A percentile compares a stretch with the other conserved stretches of the same genome.
These are phyloP conservation scores for Saccostrea glomerata DNA, from an alignment of 1,140 invertebrate genomes.

Conservation along the genomic window DNA sequence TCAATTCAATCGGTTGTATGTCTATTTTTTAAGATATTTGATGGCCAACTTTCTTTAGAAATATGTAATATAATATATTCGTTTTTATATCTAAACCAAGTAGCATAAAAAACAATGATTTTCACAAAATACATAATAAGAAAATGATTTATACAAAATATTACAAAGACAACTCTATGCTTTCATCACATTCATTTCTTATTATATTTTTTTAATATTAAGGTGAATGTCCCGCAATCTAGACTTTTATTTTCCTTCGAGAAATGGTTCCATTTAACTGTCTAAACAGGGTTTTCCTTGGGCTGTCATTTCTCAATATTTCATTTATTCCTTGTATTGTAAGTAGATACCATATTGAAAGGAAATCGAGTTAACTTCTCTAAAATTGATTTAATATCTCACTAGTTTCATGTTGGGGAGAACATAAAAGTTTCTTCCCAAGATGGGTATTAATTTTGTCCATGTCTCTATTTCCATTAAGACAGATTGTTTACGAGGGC, in stretches of 20 bases:
- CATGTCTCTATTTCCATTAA: slow-evolving; percentile 28
- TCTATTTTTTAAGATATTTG: too few relatives aligned
- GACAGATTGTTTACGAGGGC: background rate
- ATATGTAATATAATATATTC: too few relatives aligned
- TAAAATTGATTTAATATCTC: slow-evolving; percentile 30
- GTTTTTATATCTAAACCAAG: too few relatives aligned
- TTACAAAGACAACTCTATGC: too few relatives aligned
- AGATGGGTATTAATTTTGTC: slow-evolving; percentile 15
- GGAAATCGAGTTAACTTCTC: slow-evolving; percentile 15
- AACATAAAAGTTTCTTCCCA: slow-evolving; percentile 10
- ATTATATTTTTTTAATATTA: too few relatives aligned
- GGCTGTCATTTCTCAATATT: background rate
- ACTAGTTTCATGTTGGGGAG: background rate
- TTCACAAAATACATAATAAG: too few relatives aligned
- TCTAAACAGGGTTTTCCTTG: background rate
- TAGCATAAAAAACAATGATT: too few relatives aligned
- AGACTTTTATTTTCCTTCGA: background rate
- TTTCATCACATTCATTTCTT: too few relatives aligned
- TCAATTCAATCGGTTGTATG: too few relatives aligned
- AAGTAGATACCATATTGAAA: background rate
- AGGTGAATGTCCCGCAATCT: background rate
- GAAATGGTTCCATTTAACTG: background rate
- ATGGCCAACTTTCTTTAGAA: too few relatives aligned
- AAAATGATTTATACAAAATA: too few relatives aligned
- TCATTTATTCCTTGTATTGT: background rate